Base-by-base conservation (phyloP, 2,797 vertebrate genomes). In the Anisognathus igniventris region DNA sequence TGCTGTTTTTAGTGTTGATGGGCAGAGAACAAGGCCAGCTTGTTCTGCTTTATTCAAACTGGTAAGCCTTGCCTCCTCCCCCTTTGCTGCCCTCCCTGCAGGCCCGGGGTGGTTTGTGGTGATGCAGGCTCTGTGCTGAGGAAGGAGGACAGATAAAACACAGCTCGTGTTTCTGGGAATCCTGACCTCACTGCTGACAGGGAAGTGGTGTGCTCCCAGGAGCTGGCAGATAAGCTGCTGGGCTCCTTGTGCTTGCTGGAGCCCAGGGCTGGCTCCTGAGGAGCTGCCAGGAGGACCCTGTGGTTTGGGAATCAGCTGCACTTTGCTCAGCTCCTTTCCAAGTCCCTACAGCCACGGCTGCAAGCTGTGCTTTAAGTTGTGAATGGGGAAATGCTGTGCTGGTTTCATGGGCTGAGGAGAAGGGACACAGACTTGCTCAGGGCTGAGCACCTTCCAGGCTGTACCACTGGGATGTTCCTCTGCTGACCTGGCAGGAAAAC, bases 111-210 rank as follows among this genome's bases (percentile, higher is more conserved):
- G 92, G 90, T 40, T 86, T 96, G 95, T 75, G 93, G 95, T 82
- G 91, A 92, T 88, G 88, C 80, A 51, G 66, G 19, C 3, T 74
- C 65, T 22, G 47, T 25, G 1, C 76, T 85, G 89, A 94, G 86
- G 93, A 86, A 79, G 95, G 51, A 25, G 93, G 67, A 79, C 90
- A 91, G 93, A 96, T 95, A 96, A 91, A 90, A 17, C 89, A 35
- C 0, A 72, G 93, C 87, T 95, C 39, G 0, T 85, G 2, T 62
- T 97, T 97, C 96, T 97, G 95, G 97, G 96, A 96, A 96, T 95
- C 92, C 88, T 95, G 86, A 48, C 82, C 89, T 72, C 90, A 39
- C 15, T 50, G 86, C 90, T 53, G 71, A 22, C 80, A 87, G 86
- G 96, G 92, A 94, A 92, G 90, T 40, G 89, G 0, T 79, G 80